Evolutionary conservation across 2,797 vertebrate species (phyloP), one percentile per base, ranked within the genome.

Genomic region (Todus mexicanus): DNA sequence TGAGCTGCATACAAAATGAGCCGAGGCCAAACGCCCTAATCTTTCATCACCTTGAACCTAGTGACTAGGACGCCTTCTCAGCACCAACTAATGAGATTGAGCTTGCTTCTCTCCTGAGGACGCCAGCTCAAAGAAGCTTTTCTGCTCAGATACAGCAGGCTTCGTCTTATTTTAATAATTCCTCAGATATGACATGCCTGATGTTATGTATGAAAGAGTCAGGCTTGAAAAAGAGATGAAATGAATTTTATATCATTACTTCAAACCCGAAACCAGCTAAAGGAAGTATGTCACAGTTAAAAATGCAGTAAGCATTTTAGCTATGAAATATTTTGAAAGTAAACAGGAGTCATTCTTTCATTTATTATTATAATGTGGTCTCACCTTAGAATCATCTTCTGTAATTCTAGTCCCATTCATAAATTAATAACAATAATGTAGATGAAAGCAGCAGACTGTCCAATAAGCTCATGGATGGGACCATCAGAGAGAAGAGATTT

Each of bases 11-110:
- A 98, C 98, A 25, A 96, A 99, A 99, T 99, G 98, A 99, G 98
- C 88, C 35, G 94, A 98, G 98, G 98, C 98, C 98, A 98, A 99
- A 98, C 98, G 97, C 98, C 98, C 98, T 99, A 99, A 99, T 99
- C 98, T 99, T 98, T 98, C 98, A 99, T 99, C 99, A 99, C 99
- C 99, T 99, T 99, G 99, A 99, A 99, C 99, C 98, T 97, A 97
- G 98, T 98, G 98, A 98, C 98, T 98, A 99, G 99, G 99, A 99
- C 99, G 97, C 98, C 97, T 98, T 98, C 98, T 98, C 98, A 98
- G 98, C 98, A 98, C 98, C 97, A 97, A 97, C 98, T 99, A 99
- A 99, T 99, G 99, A 99, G 99, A 99, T 98, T 98, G 98, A 98
- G 98, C 98, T 98, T 94, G 97, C 97, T 97, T 98, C 98, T 98